phyloP scores from a whole-genome alignment of 2,113 vertebrate species.

The Maccullochella peelii region DNA sequence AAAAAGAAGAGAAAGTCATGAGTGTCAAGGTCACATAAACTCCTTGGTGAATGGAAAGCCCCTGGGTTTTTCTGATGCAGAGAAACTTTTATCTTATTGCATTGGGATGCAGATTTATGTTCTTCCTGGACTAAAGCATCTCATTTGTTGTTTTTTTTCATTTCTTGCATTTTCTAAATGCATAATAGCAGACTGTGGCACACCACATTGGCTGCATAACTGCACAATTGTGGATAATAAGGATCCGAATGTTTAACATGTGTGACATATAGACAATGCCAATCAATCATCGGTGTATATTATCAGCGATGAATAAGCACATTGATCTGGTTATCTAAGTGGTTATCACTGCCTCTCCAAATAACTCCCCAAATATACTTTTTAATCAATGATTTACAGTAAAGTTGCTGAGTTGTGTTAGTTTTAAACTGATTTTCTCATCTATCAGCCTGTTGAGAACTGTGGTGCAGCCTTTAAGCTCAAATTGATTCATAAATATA shows the following conservation, averaged over 20 bases:
- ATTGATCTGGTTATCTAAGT: background rate
- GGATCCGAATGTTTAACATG: background rate
- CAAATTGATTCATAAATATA: constrained; percentile 6
- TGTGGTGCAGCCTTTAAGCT: background rate
- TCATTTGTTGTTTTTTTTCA: background rate
- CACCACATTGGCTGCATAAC: background rate
- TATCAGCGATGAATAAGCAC: background rate
- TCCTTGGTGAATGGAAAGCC: constrained; percentile 1
- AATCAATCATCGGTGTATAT: background rate
- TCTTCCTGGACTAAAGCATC: background rate
- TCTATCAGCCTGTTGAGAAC: background rate
- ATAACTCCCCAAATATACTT: background rate
- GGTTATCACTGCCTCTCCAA: background rate
- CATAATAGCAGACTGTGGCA: background rate
- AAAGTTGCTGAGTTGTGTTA: background rate
- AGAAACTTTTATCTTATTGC: constrained; percentile 13
- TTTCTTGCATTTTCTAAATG: background rate
- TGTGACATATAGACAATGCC: background rate
- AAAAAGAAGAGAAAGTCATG: constrained; percentile 28
- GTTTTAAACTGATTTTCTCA: background rate
- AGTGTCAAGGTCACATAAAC: constrained; percentile 48
- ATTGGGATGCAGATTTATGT: constrained; percentile 14
- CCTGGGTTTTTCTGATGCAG: constrained; percentile 4
- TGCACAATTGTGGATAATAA: background rate
- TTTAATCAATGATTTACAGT: background rate